phyloP scores from a whole-genome alignment of 2,888 invertebrate genomes.

The Strigamia transsilvanica region DNA sequence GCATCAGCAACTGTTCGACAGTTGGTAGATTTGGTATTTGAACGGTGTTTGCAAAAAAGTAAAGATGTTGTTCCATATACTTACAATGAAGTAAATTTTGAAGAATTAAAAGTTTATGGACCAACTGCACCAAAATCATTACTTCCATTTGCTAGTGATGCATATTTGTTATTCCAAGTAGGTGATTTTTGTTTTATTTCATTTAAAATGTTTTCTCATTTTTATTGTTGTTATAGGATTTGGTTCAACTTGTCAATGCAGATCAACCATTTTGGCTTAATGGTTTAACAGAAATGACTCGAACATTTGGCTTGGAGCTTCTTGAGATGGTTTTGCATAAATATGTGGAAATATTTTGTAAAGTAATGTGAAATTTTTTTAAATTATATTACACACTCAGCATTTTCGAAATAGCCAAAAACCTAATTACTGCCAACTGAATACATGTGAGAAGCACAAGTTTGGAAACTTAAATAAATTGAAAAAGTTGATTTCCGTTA shows the following conservation, averaged over 20 bases:
- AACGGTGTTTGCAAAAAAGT: constrained; percentile 80
- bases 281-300: constrained; percentile 96
- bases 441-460: too few species aligned
- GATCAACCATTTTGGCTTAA: constrained; percentile 83
- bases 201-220: neutral
- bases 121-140: constrained; percentile 82
- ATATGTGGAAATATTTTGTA: constrained; percentile 84
- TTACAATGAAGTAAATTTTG: constrained; percentile 70
- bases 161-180: constrained; percentile 92
- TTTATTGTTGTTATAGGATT: neutral
- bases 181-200: neutral
- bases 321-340: constrained; percentile 91
- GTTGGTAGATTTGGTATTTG: constrained; percentile 89
- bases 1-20: constrained; percentile 98
- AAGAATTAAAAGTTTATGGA: constrained; percentile 79
- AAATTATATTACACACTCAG: neutral
- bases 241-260: constrained; percentile 40
- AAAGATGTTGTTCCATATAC: constrained; percentile 22
- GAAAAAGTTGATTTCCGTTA: too few species aligned
- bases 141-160: constrained; percentile 89
- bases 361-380: constrained; percentile 68
- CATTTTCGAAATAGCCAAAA: too few species aligned
- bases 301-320: constrained; percentile 94
- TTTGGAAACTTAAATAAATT: too few species aligned
- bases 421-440: too few species aligned